Conservation (phyloP, 2,113 vertebrate genomes). For the Copsychus sechellarum region DNA sequence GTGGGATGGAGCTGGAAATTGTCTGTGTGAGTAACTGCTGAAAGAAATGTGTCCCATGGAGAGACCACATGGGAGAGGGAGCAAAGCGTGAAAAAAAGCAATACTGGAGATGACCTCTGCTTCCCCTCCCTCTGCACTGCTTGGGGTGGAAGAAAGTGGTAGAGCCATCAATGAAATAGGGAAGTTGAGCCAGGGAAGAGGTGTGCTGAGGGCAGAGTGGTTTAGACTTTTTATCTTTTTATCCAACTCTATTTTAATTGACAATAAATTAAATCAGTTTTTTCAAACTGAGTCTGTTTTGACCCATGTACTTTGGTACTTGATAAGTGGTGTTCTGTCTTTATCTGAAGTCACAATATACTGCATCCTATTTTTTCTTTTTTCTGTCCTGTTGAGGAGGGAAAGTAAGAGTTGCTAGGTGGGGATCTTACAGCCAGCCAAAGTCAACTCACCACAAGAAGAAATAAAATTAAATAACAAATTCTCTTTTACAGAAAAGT, state of each 20-base stretch:
- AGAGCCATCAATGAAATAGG: background rate
- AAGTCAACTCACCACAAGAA: background rate
- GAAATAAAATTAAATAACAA: background rate
- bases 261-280: background rate
- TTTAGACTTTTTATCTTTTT: background rate
- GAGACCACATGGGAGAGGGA: fast-evolving
- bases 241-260: background rate
- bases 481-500: background rate
- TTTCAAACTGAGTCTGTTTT: background rate
- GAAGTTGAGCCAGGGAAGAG: background rate
- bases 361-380: background rate
- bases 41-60: background rate
- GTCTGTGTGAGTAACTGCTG: background rate
- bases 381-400: background rate
- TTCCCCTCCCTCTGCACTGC: background rate
- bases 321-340: background rate
- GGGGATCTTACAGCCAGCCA: background rate
- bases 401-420: background rate
- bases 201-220: fast-evolving
- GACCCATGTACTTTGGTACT: background rate
- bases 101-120: background rate
- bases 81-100: background rate
- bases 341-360: background rate
- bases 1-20: background rate
- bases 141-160: background rate